phyloP scores from a whole-genome alignment of 23 tunicate genomes.

The Halocynthia aurantium region DNA sequence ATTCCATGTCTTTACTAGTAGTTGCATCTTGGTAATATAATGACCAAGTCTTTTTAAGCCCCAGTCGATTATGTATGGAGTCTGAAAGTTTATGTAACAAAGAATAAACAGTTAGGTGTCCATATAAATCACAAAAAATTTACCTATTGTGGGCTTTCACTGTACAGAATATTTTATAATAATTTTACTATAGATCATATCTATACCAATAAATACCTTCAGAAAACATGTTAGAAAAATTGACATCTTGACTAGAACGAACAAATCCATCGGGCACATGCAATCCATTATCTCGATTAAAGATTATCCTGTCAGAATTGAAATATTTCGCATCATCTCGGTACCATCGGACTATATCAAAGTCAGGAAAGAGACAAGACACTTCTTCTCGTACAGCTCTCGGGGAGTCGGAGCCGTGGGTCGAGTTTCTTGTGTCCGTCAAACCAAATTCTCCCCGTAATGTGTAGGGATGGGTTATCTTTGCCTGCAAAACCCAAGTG shows the following conservation, averaged over 20 bases:
- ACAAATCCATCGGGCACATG: too few species aligned
- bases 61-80: slow-evolving; percentile 14
- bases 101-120: too few species aligned
- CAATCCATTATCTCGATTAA: too few species aligned
- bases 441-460: slow-evolving; percentile 73
- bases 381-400: slow-evolving; percentile 47
- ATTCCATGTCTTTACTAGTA: slow-evolving; percentile 20
- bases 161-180: too few species aligned
- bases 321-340: too few species aligned
- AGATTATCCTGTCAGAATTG: too few species aligned
- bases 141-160: too few species aligned
- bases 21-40: slow-evolving; percentile 20
- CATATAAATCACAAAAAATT: too few species aligned
- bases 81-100: slow-evolving; percentile 10
- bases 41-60: slow-evolving; percentile 34
- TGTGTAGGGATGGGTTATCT: slow-evolving; percentile 39
- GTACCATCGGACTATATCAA: slow-evolving; percentile 27
- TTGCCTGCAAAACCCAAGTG: slow-evolving; percentile 31
- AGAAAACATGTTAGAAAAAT: too few species aligned
- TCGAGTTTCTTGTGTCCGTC: slow-evolving; percentile 82
- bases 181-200: too few species aligned
- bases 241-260: too few species aligned
- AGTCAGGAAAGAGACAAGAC: slow-evolving; percentile 36
- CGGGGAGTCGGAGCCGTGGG: slow-evolving; percentile 82
- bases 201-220: too few species aligned